Percentiles rank a stretch among this genome's conserved stretches.
phyloP scores from a whole-genome alignment of 2,888 invertebrate species.

The Eurytoma californica region DNA sequence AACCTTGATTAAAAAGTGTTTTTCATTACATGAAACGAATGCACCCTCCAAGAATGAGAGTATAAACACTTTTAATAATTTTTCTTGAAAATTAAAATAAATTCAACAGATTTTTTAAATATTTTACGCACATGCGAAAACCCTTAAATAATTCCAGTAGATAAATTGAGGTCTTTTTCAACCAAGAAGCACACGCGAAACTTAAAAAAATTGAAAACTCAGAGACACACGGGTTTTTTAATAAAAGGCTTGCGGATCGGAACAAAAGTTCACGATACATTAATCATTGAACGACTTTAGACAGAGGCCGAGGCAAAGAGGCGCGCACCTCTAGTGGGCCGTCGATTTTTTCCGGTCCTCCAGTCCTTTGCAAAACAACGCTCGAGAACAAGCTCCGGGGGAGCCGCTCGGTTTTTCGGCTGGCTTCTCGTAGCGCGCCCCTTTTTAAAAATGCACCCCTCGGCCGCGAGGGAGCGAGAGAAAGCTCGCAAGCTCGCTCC shows the following conservation, averaged over 20 bases:
- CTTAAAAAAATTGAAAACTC: neutral
- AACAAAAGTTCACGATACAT: slow-evolving; percentile 52
- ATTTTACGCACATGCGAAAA: too few relatives aligned
- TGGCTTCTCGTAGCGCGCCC: slow-evolving; percentile 27
- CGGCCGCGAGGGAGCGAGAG: slow-evolving; percentile 9
- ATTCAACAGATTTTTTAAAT: too few relatives aligned
- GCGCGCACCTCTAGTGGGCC: slow-evolving; percentile 34
- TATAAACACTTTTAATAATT: too few relatives aligned
- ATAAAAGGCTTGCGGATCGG: slow-evolving; percentile 5
- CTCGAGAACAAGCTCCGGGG: slow-evolving; percentile 23
- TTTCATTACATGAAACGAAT: too few relatives aligned
- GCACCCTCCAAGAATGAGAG: too few relatives aligned
- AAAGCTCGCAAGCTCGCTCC: too few relatives aligned
- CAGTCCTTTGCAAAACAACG: slow-evolving; percentile 45
- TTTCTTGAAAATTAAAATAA: too few relatives aligned
- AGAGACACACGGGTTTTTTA: neutral
- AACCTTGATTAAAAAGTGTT: too few relatives aligned
- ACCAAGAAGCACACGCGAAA: neutral
- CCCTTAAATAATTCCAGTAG: too few relatives aligned
- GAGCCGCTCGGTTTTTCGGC: slow-evolving; percentile 40
- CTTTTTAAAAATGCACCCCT: slow-evolving; percentile 60
- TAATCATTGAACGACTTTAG: slow-evolving; percentile 51
- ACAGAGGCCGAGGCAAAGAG: slow-evolving; percentile 14
- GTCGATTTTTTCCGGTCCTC: slow-evolving; percentile 47
- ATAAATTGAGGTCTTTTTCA: neutral